phyloP scores from a whole-genome alignment of 2,113 vertebrate species.

The Notothenia rossii region DNA sequence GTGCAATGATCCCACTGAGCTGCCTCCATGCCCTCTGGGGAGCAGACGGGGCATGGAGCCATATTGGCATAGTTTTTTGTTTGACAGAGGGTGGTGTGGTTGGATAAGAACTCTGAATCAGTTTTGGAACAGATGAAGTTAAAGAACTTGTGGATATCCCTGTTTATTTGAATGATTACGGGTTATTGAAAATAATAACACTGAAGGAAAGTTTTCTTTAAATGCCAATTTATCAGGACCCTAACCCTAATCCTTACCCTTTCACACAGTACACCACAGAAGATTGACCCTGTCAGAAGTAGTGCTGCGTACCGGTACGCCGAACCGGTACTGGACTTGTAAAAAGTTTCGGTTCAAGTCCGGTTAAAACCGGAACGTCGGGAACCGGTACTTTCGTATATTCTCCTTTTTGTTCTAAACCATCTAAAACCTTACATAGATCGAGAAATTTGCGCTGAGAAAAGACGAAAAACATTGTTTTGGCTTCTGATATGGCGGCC shows the following conservation, averaged over 20 bases:
- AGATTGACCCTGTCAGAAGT: background rate
- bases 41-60: background rate
- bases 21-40: background rate
- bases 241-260: no score
- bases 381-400: no score
- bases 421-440: no score
- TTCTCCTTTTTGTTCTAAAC: no score
- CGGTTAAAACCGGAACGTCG: no score
- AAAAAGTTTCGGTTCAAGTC: no score
- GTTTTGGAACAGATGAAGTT: slow-evolving; percentile 14
- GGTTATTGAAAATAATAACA: background rate
- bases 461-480: no score
- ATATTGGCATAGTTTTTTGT: slow-evolving; percentile 21
- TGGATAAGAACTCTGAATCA: background rate
- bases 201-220: background rate
- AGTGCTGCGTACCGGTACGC: no score
- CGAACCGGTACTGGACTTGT: no score
- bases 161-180: background rate
- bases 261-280: no score
- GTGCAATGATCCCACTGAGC: background rate
- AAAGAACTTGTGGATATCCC: background rate
- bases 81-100: slow-evolving; percentile 4
- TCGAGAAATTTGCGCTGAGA: no score
- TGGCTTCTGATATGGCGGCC: no score
- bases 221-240: background rate